A percentile compares a stretch with the other conserved stretches of the same genome.
Evolutionary conservation across 30 jellyfish, hydroid and myxozoan genomes (phyloP).

Genomic region (Phacellophora camtschatica): DNA sequence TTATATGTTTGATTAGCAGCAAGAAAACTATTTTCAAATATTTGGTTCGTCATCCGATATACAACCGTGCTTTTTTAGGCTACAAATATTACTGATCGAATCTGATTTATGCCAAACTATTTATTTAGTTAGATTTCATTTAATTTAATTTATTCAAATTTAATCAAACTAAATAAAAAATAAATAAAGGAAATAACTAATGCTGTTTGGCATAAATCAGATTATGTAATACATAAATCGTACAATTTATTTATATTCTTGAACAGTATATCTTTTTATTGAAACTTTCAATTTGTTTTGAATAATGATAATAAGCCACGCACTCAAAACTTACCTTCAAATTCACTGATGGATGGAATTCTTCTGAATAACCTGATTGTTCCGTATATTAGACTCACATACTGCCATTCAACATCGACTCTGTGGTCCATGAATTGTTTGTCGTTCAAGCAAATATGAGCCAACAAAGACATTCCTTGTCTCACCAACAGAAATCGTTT

Average conservation of each 20-base stretch:
- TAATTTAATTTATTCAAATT: too few relatives aligned
- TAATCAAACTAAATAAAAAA: too few relatives aligned
- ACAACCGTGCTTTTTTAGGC: too few relatives aligned
- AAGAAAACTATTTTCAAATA: too few relatives aligned
- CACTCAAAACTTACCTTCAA: conserved; percentile 51
- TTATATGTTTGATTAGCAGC: too few relatives aligned
- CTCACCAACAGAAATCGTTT: conserved; percentile 64
- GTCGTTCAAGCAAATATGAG: conserved; percentile 65
- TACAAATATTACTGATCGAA: too few relatives aligned
- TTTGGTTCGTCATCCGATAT: too few relatives aligned
- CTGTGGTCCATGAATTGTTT: conserved; percentile 67
- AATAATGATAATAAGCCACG: not conserved
- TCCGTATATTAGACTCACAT: conserved; percentile 56
- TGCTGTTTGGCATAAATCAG: too few relatives aligned
- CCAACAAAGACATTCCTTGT: conserved; percentile 79
- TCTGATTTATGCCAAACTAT: too few relatives aligned
- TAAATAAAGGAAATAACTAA: too few relatives aligned
- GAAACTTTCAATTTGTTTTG: not conserved
- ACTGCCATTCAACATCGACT: conserved; percentile 81
- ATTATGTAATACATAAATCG: too few relatives aligned
- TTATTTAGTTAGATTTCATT: too few relatives aligned
- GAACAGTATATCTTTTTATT: not conserved
- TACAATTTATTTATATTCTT: not conserved
- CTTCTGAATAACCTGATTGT: conserved; percentile 65
- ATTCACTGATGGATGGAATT: conserved; percentile 73